Evolutionary conservation across 2,797 vertebrate genomes (phyloP), one percentile per base, ranked within the genome.

Genomic region (Cephalopachus bancanus): DNA sequence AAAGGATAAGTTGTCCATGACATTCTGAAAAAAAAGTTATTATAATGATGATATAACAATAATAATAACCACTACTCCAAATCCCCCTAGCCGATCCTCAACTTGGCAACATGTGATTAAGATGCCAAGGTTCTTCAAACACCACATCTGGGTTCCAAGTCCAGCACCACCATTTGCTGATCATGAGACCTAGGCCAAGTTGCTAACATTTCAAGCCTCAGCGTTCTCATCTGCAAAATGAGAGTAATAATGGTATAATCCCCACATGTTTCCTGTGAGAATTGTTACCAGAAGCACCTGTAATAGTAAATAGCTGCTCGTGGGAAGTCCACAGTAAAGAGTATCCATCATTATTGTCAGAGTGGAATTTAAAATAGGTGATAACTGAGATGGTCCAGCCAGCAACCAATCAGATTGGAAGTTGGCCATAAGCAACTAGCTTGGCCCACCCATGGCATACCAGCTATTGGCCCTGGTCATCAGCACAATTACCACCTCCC

Each of bases 291-390:
- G 69, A 96, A 86, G 33, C 16, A 78, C 11, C 49, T 80, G 14
- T 19, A 62, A 28, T 22, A 93, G 44, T 37, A 83, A 92, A 71
- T 30, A 44, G 6, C 65, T 60, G 8, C 65, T 60, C 12, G 5
- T 74, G 28, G 30, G 26, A 92, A 51, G 9, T 93, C 78, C 53
- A 81, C n/a, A 78, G 71, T 65, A 57, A 62, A 84, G 14, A 65
- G 26, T 57, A 78, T 49, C 44, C 2, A 37, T 71, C 62, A 78
- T 65, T 85, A 67, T 49, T 65, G 79, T 75, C 87, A 89, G 33
- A 87, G 30, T 84, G 44, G 7, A 69, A 91, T 72, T 95, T 86
- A 69, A 95, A 79, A 72, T 76, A 72, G 64, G 86, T 95, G 83
- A 4, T 93, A 89, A 75, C 33, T 74, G 26, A 95, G 53, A 65